phyloP scores from a whole-genome alignment of 2,113 vertebrate species.

The Circaetus cinerascens region DNA sequence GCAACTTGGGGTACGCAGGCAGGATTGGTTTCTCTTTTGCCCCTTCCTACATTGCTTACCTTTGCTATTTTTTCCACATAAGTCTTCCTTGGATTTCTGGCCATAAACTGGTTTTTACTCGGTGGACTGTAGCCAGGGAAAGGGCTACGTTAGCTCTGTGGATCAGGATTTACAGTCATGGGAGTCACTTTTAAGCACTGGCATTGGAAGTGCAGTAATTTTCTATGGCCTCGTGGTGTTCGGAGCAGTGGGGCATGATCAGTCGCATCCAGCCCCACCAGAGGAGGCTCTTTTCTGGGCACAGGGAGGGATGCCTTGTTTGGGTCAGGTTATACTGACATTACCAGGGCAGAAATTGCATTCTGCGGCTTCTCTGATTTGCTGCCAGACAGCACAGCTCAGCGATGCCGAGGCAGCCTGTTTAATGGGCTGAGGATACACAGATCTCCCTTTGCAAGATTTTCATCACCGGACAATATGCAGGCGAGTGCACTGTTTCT shows the following conservation, averaged over 20 bases:
- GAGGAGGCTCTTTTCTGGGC: background rate
- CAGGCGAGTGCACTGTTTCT: background rate
- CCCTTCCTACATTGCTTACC: background rate
- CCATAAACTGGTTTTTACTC: rapidly evolving
- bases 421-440: rapidly evolving
- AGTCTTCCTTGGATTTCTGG: background rate
- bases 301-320: rapidly evolving
- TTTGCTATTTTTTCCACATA: background rate
- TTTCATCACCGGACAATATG: background rate
- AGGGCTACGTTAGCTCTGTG: background rate
- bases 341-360: background rate
- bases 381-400: background rate
- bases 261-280: rapidly evolving
- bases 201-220: rapidly evolving
- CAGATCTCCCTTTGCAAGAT: background rate
- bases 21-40: background rate
- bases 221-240: rapidly evolving
- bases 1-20: background rate
- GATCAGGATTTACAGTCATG: rapidly evolving
- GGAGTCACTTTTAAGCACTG: rapidly evolving
- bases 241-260: background rate
- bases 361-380: background rate
- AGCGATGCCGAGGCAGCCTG: background rate
- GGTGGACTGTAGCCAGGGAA: background rate
- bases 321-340: background rate